Percentiles rank a stretch among this genome's conserved stretches.
Evolutionary conservation across 2,888 invertebrate genomes (phyloP).

Genomic region (Cephus sareptanus): DNA sequence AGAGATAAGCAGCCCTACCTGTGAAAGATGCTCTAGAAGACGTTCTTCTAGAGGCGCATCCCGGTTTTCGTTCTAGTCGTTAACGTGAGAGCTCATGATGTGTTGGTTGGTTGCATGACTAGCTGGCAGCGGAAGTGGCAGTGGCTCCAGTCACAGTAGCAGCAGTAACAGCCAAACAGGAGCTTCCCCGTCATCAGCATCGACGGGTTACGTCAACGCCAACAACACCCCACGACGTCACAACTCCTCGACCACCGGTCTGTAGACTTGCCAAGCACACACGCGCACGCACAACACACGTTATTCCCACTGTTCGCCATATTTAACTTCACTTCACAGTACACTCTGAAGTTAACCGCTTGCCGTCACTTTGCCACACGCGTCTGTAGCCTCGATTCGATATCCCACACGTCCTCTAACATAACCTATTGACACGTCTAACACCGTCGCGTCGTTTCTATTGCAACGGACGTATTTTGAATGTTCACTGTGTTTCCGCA

Average conservation of each 20-base stretch:
- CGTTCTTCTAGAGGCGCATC: no score
- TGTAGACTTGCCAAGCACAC: slow-evolving; percentile 43
- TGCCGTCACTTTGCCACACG: no score
- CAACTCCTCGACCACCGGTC: slow-evolving; percentile 59
- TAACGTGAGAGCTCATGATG: no score
- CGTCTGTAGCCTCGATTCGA: no score
- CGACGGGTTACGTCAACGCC: slow-evolving; percentile 33
- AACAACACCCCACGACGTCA: slow-evolving; percentile 44
- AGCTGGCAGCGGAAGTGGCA: slow-evolving; percentile 52
- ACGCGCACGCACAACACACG: slow-evolving; percentile 2
- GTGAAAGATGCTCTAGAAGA: no score
- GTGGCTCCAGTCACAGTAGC: slow-evolving; percentile 52
- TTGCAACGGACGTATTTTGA: no score
- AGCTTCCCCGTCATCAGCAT: slow-evolving; percentile 41
- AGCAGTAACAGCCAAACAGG: slow-evolving; percentile 62
- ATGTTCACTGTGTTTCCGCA: slow-evolving; percentile 13
- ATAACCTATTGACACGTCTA: no score
- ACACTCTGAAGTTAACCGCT: neutral
- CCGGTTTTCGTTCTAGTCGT: no score
- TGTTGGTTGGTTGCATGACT: slow-evolving; percentile 64
- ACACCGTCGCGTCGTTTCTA: no score
- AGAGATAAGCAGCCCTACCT: no score
- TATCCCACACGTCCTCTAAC: no score
- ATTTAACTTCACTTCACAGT: slow-evolving; percentile 2
- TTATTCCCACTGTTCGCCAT: slow-evolving; percentile 25